These are phyloP conservation scores for Nycteola revayana DNA, from an alignment of 2,888 invertebrate genomes.

Conservation along the genomic window DNA sequence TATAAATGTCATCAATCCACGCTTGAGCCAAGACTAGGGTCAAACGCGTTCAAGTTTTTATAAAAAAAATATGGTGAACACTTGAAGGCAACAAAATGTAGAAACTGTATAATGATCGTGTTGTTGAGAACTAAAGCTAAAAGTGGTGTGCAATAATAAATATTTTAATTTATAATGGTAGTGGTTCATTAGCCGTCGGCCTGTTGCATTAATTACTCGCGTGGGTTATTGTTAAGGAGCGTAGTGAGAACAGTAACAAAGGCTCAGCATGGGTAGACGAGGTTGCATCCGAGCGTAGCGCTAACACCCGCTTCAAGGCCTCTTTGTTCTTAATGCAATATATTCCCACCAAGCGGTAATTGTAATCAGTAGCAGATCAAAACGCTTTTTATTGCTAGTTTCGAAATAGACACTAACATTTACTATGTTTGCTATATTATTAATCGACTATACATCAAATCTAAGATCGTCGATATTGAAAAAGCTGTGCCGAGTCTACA, in stretches of 20 bases:
- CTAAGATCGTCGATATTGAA: no score
- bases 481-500: no score
- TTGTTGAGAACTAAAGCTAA: no score
- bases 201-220: conserved; percentile 31
- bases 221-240: conserved; percentile 33
- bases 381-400: conserved; percentile 55
- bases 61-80: no score
- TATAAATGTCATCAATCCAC: no score
- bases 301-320: conserved; percentile 61
- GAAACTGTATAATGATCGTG: no score
- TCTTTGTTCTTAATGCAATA: conserved; percentile 66
- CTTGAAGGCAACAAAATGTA: no score
- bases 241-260: conserved; percentile 38
- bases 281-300: conserved; percentile 52
- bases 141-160: conserved; percentile 3
- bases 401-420: conserved; percentile 42
- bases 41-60: no score
- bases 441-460: no score
- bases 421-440: conserved; percentile 13
- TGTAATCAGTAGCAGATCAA: conserved; percentile 62
- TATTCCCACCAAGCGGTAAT: conserved; percentile 69
- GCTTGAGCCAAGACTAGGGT: no score
- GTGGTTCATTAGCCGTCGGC: conserved; percentile 30
- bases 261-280: conserved; percentile 37
- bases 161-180: conserved; percentile 23